These are phyloP conservation scores for Ypsolopha sequella DNA, from an alignment of 2,888 invertebrate genomes.

Conservation along the genomic window DNA sequence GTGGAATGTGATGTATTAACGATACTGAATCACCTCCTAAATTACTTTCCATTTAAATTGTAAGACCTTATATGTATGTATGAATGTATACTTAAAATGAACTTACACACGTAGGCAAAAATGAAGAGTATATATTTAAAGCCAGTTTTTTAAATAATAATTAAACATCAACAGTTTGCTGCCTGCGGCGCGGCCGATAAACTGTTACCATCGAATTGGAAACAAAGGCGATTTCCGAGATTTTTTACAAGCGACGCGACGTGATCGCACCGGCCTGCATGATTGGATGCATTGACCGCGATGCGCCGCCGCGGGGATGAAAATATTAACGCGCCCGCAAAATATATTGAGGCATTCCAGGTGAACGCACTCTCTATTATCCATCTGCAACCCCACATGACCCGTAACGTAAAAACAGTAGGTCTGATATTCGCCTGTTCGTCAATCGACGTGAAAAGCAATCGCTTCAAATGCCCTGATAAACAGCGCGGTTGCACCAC, in stretches of 20 bases:
- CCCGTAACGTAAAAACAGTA: neutral
- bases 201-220: slow-evolving; percentile 30
- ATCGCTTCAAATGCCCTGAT: slow-evolving; percentile 25
- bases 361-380: slow-evolving; percentile 22
- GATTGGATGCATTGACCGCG: slow-evolving; percentile 59
- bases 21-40: too few species aligned
- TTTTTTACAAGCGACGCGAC: slow-evolving; percentile 35
- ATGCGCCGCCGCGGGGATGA: slow-evolving; percentile 25
- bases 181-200: slow-evolving; percentile 14
- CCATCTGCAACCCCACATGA: slow-evolving; percentile 6
- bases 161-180: neutral
- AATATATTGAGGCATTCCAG: slow-evolving; percentile 45
- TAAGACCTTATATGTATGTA: too few species aligned
- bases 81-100: too few species aligned
- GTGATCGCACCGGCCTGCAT: slow-evolving; percentile 28
- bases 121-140: too few species aligned
- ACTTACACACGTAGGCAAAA: too few species aligned
- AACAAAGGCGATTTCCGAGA: slow-evolving; percentile 20
- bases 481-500: slow-evolving; percentile 22
- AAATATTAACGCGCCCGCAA: slow-evolving; percentile 43
- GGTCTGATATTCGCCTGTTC: neutral
- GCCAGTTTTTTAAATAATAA: too few species aligned
- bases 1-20: too few species aligned
- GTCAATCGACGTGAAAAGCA: slow-evolving; percentile 22
- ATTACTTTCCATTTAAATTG: too few species aligned